Conservation (phyloP, 30 jellyfish, hydroid and myxozoan genomes). For the Hydra vulgaris region DNA sequence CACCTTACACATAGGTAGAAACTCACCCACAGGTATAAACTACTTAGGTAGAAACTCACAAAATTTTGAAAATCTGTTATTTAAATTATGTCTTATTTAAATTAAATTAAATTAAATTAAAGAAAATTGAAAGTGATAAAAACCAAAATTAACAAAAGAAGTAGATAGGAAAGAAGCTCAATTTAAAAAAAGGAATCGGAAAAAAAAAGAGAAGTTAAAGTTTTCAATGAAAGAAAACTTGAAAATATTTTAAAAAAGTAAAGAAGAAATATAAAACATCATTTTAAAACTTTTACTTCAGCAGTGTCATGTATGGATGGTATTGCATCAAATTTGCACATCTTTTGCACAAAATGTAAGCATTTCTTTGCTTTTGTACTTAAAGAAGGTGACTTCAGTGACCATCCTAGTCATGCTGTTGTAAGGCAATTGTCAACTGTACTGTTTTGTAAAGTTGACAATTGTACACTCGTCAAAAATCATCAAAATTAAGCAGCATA, state of each 20-base stretch:
- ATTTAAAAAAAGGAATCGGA: no score
- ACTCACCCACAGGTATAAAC: no score
- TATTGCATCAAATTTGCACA: slow-evolving; percentile 4
- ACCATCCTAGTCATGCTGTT: slow-evolving; percentile 8
- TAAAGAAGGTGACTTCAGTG: background rate
- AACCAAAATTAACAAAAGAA: no score
- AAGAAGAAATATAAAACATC: slow-evolving; percentile 3
- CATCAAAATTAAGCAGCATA: background rate
- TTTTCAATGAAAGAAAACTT: background rate
- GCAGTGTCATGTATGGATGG: slow-evolving; percentile 4
- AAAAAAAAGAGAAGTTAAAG: slow-evolving; percentile 1
- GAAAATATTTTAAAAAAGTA: background rate
- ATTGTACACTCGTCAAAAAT: no score
- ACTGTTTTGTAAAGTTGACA: no score
- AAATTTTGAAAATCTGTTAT: no score
- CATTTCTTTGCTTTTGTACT: background rate
- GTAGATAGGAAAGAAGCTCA: no score
- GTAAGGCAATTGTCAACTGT: slow-evolving; percentile 4
- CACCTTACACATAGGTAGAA: no score
- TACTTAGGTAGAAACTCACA: no score
- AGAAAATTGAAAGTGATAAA: no score
- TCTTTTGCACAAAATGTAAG: slow-evolving; percentile 5
- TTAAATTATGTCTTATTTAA: no score
- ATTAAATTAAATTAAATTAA: no score
- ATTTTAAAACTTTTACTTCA: background rate